Percentiles rank a stretch among this genome's conserved stretches.
These are phyloP conservation scores for Tringa solitaria DNA, from an alignment of 2,113 vertebrate species.

Conservation along the genomic window DNA sequence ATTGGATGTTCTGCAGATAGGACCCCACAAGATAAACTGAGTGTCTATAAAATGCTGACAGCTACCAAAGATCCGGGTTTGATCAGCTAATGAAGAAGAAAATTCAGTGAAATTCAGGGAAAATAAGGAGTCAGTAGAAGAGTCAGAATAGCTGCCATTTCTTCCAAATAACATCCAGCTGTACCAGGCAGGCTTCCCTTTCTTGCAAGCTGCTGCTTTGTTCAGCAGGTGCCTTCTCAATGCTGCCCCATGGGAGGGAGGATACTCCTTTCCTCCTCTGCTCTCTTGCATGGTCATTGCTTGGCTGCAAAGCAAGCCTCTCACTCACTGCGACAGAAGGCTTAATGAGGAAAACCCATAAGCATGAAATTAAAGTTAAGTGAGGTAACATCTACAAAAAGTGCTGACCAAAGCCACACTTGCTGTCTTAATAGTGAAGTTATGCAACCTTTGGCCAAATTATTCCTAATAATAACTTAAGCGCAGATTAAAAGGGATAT, in stretches of 20 bases:
- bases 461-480: neutral
- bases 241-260: accelerated
- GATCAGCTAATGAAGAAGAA: neutral
- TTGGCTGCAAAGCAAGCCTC: neutral
- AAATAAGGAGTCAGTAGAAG: accelerated
- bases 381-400: neutral
- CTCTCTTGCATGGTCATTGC: neutral
- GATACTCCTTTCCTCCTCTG: neutral
- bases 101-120: too few species aligned
- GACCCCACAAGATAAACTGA: neutral
- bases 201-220: neutral
- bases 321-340: neutral
- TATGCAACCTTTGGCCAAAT: neutral
- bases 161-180: neutral
- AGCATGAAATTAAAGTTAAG: neutral
- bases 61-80: neutral
- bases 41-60: neutral
- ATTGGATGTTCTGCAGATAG: neutral
- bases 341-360: neutral
- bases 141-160: neutral
- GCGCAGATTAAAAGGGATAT: neutral
- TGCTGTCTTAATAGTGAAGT: neutral
- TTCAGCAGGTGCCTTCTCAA: neutral
- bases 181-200: neutral
- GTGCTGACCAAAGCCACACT: neutral